A percentile compares a stretch with the other conserved stretches of the same genome.
phyloP scores from a whole-genome alignment of 2,797 vertebrate genomes.

The Aldrovandia affinis region DNA sequence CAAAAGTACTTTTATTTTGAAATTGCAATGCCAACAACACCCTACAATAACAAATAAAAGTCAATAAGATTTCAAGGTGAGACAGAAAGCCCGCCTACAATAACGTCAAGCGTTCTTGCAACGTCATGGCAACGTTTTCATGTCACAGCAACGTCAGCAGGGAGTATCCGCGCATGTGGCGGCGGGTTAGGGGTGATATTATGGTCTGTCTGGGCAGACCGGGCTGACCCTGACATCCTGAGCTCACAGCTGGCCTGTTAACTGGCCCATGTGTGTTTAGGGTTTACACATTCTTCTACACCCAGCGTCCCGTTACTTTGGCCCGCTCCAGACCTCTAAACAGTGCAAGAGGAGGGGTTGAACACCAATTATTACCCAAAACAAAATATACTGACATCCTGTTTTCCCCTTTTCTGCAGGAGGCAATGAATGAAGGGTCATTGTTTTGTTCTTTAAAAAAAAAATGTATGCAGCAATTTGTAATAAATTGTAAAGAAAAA shows the following conservation, averaged over 20 bases:
- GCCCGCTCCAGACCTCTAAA: background rate
- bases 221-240: constrained; percentile 77
- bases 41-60: too few species aligned
- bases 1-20: too few species aligned
- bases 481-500: too few species aligned
- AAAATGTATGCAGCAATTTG: too few species aligned
- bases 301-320: constrained; percentile 29
- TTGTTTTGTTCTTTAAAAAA: background rate
- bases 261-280: constrained; percentile 56
- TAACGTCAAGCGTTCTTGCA: too few species aligned
- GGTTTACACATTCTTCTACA: constrained; percentile 55
- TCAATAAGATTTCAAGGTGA: too few species aligned
- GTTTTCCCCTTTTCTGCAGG: too few species aligned
- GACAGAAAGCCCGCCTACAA: too few species aligned
- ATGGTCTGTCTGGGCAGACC: constrained; percentile 59
- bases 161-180: background rate
- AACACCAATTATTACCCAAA: too few species aligned
- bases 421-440: too few species aligned
- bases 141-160: background rate
- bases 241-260: constrained; percentile 69
- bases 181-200: background rate
- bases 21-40: too few species aligned
- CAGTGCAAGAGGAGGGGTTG: background rate
- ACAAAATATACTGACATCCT: too few species aligned
- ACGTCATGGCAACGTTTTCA: background rate